Evolutionary conservation across 2,888 invertebrate genomes (phyloP).

Genomic region (Diabrotica balteata): DNA sequence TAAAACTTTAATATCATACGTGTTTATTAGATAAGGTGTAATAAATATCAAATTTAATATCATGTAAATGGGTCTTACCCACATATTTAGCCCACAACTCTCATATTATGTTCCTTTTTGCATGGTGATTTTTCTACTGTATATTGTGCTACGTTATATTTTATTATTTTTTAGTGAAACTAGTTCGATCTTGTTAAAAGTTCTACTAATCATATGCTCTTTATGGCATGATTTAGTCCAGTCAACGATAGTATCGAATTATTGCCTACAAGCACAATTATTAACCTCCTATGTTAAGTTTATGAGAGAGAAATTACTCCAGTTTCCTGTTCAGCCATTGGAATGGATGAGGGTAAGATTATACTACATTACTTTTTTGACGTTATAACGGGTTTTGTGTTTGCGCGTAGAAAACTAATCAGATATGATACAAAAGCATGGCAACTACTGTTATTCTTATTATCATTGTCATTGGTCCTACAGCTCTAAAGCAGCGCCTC

Average conservation of each 20-base stretch:
- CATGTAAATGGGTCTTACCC: too few species aligned
- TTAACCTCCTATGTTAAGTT: slow-evolving; percentile 77
- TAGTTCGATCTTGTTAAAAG: slow-evolving; percentile 62
- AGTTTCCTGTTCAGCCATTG: slow-evolving; percentile 73
- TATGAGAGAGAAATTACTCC: slow-evolving; percentile 74
- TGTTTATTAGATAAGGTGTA: too few species aligned
- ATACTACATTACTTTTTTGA: neutral
- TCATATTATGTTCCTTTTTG: too few species aligned
- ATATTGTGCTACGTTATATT: neutral
- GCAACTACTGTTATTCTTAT: too few species aligned
- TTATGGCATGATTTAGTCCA: slow-evolving; percentile 82
- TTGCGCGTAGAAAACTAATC: neutral
- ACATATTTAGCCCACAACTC: too few species aligned
- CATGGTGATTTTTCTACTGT: too few species aligned
- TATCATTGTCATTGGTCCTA: too few species aligned
- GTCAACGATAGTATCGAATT: slow-evolving; percentile 82
- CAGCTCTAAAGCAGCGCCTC: too few species aligned
- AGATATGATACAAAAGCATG: too few species aligned
- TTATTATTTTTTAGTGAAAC: slow-evolving; percentile 60
- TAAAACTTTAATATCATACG: too few species aligned
- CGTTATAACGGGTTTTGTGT: neutral
- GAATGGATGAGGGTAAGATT: slow-evolving; percentile 78
- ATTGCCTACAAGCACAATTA: slow-evolving; percentile 82
- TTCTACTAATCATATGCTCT: slow-evolving; percentile 72
- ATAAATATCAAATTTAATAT: too few species aligned